Conservation (phyloP, 1,140 invertebrate species). For the Cheumatopsyche charites region DNA sequence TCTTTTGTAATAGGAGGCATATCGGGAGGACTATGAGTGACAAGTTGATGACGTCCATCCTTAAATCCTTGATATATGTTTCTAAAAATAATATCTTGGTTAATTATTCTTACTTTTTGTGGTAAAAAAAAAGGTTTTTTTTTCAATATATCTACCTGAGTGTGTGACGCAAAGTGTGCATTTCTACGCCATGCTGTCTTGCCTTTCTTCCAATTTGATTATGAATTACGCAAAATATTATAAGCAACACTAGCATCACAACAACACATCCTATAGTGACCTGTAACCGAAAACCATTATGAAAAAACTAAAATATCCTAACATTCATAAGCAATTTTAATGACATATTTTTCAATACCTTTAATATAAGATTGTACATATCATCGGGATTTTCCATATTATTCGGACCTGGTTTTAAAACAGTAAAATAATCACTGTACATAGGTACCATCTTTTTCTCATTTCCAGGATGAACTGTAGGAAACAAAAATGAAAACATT, state of each 20-base stretch:
- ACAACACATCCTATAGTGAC: not conserved
- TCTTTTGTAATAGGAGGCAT: conserved; percentile 78
- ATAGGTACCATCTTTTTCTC: conserved; percentile 54
- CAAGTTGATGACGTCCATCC: conserved; percentile 69
- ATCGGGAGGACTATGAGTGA: conserved; percentile 73
- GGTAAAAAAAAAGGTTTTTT: no score
- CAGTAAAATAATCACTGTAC: conserved; percentile 65
- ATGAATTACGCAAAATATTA: conserved; percentile 70
- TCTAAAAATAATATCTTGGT: conserved; percentile 45
- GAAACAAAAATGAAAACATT: conserved; percentile 6
- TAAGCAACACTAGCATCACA: conserved; percentile 2
- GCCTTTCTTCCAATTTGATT: conserved; percentile 74
- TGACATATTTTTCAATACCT: conserved; percentile 36
- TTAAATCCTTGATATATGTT: conserved; percentile 52
- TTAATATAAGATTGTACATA: conserved; percentile 38
- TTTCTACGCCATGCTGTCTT: conserved; percentile 76
- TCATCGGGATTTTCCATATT: conserved; percentile 50
- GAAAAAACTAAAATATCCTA: not conserved
- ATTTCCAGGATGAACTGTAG: conserved; percentile 36
- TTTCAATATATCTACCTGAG: conserved; percentile 51
- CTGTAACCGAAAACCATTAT: conserved; percentile 43
- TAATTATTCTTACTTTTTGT: not conserved
- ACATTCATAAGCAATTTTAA: not conserved
- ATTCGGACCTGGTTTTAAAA: conserved; percentile 62
- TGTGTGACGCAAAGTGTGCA: conserved; percentile 67